phyloP scores from a whole-genome alignment of 2,797 vertebrate genomes.

The Megaceryle alcyon region DNA sequence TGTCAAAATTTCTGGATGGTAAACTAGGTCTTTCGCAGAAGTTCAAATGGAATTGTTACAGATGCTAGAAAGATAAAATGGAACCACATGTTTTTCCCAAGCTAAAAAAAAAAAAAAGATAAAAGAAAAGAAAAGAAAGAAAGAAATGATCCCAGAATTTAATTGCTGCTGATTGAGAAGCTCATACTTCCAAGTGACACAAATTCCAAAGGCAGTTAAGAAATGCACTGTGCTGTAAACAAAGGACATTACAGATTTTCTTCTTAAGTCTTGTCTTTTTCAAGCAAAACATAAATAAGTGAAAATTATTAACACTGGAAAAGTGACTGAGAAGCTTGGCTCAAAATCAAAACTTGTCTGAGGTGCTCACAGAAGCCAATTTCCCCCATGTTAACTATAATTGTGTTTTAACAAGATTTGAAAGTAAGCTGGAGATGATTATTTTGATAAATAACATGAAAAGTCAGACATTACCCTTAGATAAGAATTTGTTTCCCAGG shows the following conservation, averaged over 20 bases:
- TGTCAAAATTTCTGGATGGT: not conserved
- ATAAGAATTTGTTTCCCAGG: not conserved
- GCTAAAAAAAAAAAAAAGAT: not conserved
- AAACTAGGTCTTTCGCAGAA: not conserved
- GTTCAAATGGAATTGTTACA: not conserved
- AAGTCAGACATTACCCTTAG: not conserved
- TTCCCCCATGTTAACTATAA: not conserved
- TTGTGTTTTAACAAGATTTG: not conserved
- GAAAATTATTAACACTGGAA: not conserved
- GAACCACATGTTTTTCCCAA: not conserved
- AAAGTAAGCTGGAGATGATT: not conserved
- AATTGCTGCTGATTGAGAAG: not conserved
- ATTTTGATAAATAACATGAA: not conserved
- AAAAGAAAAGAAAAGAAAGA: not conserved
- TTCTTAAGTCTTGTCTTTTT: not conserved
- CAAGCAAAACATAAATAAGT: not conserved
- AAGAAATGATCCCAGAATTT: not conserved
- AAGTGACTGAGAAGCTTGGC: not conserved
- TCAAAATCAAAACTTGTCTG: not conserved
- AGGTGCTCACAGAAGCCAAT: not conserved
- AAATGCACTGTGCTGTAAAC: not conserved
- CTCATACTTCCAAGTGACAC: not conserved
- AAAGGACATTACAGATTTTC: not conserved
- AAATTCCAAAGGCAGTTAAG: not conserved
- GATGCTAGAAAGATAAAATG: not conserved